Percentiles rank a stretch among this genome's conserved stretches.
phyloP scores from a whole-genome alignment of 2,888 invertebrate species.

The Scelioninae gen. 1 region DNA sequence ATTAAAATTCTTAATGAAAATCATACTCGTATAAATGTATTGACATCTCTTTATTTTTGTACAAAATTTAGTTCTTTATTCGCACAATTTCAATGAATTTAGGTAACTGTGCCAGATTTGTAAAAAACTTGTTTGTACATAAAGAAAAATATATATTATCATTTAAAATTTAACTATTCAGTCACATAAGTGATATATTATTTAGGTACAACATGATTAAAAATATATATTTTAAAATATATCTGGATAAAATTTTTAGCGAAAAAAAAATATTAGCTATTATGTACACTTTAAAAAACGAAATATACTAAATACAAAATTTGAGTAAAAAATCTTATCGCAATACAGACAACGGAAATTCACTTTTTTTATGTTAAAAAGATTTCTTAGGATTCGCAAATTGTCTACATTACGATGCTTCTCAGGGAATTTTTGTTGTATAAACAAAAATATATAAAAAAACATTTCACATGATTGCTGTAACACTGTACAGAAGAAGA shows the following conservation, averaged over 20 bases:
- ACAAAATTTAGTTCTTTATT: slow-evolving; percentile 32
- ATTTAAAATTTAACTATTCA: no score
- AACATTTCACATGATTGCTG: slow-evolving; percentile 4
- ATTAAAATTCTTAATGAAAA: not conserved
- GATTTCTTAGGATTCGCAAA: no score
- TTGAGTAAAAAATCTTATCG: not conserved
- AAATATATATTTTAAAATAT: no score
- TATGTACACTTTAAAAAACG: no score
- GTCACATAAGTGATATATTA: no score
- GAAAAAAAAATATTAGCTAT: no score
- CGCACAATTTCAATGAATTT: not conserved
- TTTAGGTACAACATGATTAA: no score
- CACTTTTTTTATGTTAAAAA: no score
- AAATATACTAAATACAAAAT: no score
- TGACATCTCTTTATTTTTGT: slow-evolving; percentile 12
- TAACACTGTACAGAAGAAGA: slow-evolving; percentile 50
- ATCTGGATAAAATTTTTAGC: no score
- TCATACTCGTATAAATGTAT: slow-evolving; percentile 9
- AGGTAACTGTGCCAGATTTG: not conserved
- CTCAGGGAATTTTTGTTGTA: not conserved
- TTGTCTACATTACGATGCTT: slow-evolving; percentile 1
- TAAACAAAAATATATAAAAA: slow-evolving; percentile 30
- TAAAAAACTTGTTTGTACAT: not conserved
- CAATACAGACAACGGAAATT: not conserved
- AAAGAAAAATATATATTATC: no score